A percentile compares a stretch with the other conserved stretches of the same genome.
Evolutionary conservation across 2,888 invertebrate genomes (phyloP).

Genomic region (Trachelus troglodyta): DNA sequence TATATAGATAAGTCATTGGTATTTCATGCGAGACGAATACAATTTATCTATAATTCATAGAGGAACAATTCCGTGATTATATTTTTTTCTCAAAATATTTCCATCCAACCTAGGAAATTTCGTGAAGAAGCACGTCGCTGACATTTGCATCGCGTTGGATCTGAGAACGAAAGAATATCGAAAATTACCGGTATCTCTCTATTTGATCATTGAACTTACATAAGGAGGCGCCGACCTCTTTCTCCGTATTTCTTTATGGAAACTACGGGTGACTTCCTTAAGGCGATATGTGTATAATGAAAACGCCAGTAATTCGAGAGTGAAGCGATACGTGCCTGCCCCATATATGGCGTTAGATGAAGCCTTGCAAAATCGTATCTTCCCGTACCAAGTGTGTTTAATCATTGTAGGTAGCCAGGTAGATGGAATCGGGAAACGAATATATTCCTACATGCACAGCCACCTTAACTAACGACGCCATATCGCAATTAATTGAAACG

Average conservation of each 20-base stretch:
- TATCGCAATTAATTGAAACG: neutral
- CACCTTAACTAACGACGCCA: neutral
- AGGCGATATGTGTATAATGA: neutral
- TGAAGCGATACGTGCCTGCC: neutral
- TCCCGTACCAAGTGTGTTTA: neutral
- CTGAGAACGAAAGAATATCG: neutral
- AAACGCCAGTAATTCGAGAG: neutral
- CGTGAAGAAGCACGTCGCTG: neutral
- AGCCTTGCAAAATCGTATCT: neutral
- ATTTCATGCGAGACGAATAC: neutral
- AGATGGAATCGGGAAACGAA: neutral
- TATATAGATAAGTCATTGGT: neutral
- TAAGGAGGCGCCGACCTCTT: neutral
- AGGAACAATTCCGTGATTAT: neutral
- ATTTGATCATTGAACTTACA: neutral
- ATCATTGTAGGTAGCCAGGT: neutral
- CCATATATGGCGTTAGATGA: neutral
- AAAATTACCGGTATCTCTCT: neutral
- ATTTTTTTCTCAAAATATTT: neutral
- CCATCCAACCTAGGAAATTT: neutral
- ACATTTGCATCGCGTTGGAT: neutral
- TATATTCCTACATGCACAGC: neutral
- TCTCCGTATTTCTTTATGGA: neutral
- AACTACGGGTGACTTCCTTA: neutral
- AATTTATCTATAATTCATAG: neutral